Evolutionary conservation across 30 jellyfish, hydroid and myxozoan species (phyloP).

Genomic region (Sanderia malayensis): DNA sequence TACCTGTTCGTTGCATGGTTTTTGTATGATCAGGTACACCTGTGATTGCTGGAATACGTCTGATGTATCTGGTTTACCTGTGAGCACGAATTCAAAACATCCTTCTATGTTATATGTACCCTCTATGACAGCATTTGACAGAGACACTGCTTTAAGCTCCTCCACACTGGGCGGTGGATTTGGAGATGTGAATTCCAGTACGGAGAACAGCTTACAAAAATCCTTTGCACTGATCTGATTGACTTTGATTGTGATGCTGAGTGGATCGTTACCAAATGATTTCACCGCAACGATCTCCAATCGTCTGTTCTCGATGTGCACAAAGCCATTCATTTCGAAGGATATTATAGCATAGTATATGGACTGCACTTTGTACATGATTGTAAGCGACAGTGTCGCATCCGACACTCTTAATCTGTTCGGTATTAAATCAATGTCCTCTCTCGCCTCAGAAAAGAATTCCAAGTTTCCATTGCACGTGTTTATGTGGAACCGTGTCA

Average conservation of each 20-base stretch:
- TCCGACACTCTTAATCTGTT: conserved; percentile 64
- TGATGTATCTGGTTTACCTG: conserved; percentile 81
- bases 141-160: conserved; percentile 52
- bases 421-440: conserved; percentile 81
- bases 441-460: conserved; percentile 64
- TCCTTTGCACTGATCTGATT: conserved; percentile 56
- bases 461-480: conserved; percentile 70
- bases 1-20: conserved; percentile 58
- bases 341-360: conserved; percentile 42
- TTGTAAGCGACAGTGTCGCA: conserved; percentile 36
- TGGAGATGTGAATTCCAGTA: conserved; percentile 44
- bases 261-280: conserved; percentile 43
- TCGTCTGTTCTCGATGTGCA: conserved; percentile 34
- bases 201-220: conserved; percentile 66
- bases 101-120: conserved; percentile 73
- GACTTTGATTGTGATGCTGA: conserved; percentile 47
- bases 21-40: conserved; percentile 63
- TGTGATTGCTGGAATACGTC: conserved; percentile 60
- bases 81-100: conserved; percentile 67
- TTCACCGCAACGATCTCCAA: conserved; percentile 47
- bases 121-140: conserved; percentile 43
- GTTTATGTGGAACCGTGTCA: conserved; percentile 46
- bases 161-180: conserved; percentile 74
- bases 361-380: conserved; percentile 44
- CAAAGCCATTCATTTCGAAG: conserved; percentile 63